These are phyloP conservation scores for Eilema depressum DNA, from an alignment of 2,888 invertebrate genomes.

Conservation along the genomic window DNA sequence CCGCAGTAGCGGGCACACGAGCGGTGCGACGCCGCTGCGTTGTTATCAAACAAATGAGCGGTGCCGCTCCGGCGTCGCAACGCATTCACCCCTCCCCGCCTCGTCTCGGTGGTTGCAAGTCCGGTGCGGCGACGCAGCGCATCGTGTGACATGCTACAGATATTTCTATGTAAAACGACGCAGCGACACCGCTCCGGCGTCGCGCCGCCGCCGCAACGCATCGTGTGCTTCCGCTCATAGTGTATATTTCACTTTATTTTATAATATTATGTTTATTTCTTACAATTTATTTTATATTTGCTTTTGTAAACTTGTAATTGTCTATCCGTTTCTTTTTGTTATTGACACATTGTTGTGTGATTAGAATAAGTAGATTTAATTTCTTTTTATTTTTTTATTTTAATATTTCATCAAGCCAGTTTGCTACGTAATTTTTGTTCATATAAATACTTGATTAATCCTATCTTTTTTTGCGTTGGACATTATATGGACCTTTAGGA, in stretches of 20 bases:
- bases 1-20: no score
- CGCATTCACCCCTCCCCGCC: no score
- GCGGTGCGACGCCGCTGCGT: no score
- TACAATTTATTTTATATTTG: conserved; percentile 12
- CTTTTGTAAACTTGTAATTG: conserved; percentile 28
- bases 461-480: not conserved
- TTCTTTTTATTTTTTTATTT: conserved; percentile 43
- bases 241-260: conserved; percentile 5
- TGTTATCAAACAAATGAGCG: no score
- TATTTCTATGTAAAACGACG: no score
- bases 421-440: conserved; percentile 40
- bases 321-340: conserved; percentile 33
- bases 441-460: not conserved
- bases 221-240: no score
- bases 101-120: no score
- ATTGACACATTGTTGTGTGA: conserved; percentile 47
- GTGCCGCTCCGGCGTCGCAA: no score
- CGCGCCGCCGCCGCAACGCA: no score
- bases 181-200: no score
- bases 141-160: no score
- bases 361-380: conserved; percentile 43
- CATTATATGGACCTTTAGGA: not conserved
- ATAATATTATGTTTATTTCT: conserved; percentile 3
- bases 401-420: conserved; percentile 40
- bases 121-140: no score